These are phyloP conservation scores for Cavia porcellus DNA, from an alignment of 2,113 vertebrate species.

Conservation along the genomic window DNA sequence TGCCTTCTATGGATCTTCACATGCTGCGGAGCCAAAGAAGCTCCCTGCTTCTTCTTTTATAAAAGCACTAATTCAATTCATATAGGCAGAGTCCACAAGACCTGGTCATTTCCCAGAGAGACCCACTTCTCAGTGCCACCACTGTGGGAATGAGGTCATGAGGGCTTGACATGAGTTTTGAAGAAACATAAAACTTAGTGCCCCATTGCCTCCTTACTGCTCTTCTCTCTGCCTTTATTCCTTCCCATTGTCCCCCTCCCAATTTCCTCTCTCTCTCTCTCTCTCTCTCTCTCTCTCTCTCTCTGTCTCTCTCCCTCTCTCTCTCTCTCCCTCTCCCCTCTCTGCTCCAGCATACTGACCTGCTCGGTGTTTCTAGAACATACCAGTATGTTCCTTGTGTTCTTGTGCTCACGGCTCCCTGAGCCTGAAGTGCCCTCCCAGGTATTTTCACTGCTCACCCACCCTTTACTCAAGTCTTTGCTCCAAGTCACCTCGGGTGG, in stretches of 20 bases:
- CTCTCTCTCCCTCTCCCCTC: too few relatives aligned
- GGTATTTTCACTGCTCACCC: background rate
- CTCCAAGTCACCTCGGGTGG: background rate
- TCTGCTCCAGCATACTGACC: background rate
- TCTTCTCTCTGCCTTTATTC: background rate
- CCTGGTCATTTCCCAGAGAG: background rate
- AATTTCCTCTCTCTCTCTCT: too few relatives aligned
- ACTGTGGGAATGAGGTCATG: background rate
- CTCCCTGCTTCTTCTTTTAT: background rate
- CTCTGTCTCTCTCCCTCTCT: too few relatives aligned
- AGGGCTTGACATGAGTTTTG: background rate
- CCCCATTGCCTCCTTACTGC: background rate
- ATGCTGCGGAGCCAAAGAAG: background rate
- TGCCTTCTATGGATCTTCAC: background rate
- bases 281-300: background rate
- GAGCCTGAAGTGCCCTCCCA: background rate
- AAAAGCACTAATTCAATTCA: background rate
- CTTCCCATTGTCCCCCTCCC: too few relatives aligned
- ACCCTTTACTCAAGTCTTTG: background rate
- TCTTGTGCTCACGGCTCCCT: background rate
- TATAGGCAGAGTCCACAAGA: background rate
- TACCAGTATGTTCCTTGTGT: background rate
- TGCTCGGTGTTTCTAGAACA: conserved; percentile 23
- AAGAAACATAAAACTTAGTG: background rate
- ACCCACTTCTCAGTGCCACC: background rate